Base-by-base conservation (phyloP, 2,113 vertebrate genomes). In the Zosterops borbonicus region DNA sequence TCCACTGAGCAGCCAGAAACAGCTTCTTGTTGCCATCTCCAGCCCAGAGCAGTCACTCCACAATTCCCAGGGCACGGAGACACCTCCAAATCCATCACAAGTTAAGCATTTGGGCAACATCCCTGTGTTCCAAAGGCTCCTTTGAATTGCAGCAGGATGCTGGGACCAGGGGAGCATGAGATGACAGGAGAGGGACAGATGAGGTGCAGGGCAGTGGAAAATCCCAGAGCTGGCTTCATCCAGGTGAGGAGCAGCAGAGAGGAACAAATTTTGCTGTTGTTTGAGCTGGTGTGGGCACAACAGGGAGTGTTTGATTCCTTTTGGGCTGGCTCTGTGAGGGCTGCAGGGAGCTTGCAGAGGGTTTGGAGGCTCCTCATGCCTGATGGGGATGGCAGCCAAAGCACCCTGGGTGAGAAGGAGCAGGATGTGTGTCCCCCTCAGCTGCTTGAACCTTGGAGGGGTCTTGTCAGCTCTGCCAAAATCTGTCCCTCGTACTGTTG, bases 391-490 rank as follows among this genome's bases (percentile, higher is more conserved):
- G 33, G 68, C 23, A 82, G 62, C 64, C 39, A 52, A 49, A 25
- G 4, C 3, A 4, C 6, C 14, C 46, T 53, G 39, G 25, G 47
- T 0, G 11, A 47, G 67, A 75, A 76, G 47, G 65, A 90, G 25
- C 0, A 8, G 58, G 59, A 64, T 25, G 10, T 0, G 0, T 3
- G 24, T 58, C 14, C 64, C 33, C 19, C 39, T 50, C 0, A 0
- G 37, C 59, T 53, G 47, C 55, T 20, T 19, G 27, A 27, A 47
- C 27, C 42, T 65, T 73, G 33, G 49, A 65, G 37, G 21, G 53
- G 35, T 31, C 55, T 70, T 37, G 41, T 44, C 31, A 73, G 49
- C 60, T 58, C 88, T 56, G 75, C 64, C 23, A 21, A 63, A 8
- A 22, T 23, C 55, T 47, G 59, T 24, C 47, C 62, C 58, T 70